Percentiles rank a stretch among this genome's conserved stretches.
Conservation (phyloP, 1,140 invertebrate species). For the Lineus longissimus region DNA sequence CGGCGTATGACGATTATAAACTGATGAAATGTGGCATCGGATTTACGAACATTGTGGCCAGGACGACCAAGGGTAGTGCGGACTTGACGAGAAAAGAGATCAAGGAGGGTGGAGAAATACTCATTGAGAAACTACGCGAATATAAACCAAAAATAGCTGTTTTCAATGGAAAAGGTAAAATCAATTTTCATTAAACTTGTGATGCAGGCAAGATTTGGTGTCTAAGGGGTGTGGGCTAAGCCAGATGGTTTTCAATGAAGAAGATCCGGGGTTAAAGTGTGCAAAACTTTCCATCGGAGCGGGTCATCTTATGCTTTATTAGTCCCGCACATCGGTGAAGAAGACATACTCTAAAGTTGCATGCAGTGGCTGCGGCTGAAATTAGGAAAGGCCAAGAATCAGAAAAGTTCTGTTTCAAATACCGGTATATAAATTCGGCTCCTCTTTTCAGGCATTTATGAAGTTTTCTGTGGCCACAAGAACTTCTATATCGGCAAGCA, state of each 20-base stretch:
- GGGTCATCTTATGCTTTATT: too few species aligned
- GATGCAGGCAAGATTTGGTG: not conserved
- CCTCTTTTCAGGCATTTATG: slow-evolving; percentile 70
- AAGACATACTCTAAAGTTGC: too few species aligned
- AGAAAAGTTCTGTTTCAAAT: too few species aligned
- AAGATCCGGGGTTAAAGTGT: too few species aligned
- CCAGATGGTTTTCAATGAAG: too few species aligned
- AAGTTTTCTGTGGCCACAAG: slow-evolving; percentile 95
- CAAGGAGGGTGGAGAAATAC: slow-evolving; percentile 87
- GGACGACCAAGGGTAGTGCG: slow-evolving; percentile 91
- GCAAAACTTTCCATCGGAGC: too few species aligned
- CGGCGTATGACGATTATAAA: slow-evolving; percentile 92
- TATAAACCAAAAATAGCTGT: slow-evolving; percentile 95
- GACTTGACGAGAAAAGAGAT: slow-evolving; percentile 95
- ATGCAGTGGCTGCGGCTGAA: too few species aligned
- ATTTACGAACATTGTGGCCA: slow-evolving; percentile 94
- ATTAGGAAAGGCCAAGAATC: too few species aligned
- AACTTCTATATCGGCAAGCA: slow-evolving; percentile 95
- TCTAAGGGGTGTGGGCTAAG: not conserved
- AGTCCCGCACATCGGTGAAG: too few species aligned
- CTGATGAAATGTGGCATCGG: slow-evolving; percentile 90
- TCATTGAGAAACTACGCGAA: slow-evolving; percentile 85
- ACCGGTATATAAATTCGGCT: not conserved
- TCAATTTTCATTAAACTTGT: not conserved
- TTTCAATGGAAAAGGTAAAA: slow-evolving; percentile 88